Evolutionary conservation across 2,888 invertebrate genomes (phyloP).

Genomic region (Oxyteleia sp.): DNA sequence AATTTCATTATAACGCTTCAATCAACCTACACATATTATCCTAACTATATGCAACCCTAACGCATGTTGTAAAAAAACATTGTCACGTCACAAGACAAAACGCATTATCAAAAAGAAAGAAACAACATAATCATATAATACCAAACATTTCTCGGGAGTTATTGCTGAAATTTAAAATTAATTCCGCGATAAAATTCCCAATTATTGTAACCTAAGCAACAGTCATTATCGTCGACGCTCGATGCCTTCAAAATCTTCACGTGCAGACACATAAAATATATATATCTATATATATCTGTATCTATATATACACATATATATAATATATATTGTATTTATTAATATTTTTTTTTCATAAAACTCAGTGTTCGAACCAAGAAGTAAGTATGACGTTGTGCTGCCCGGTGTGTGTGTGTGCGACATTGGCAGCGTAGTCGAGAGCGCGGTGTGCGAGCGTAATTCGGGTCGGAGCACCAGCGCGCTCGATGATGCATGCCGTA

Average conservation of each 20-base stretch:
- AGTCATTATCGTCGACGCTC: conserved; percentile 13
- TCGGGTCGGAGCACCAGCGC: conserved; percentile 49
- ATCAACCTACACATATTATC: conserved; percentile 22
- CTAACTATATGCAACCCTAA: conserved; percentile 37
- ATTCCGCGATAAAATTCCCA: conserved; percentile 33
- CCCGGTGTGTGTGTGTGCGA: conserved; percentile 81
- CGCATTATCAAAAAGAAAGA: conserved; percentile 2
- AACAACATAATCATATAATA: background rate
- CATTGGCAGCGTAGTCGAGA: conserved; percentile 68
- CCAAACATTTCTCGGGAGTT: background rate
- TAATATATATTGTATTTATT: conserved; percentile 80
- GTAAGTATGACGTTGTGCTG: conserved; percentile 83
- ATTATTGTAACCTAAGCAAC: conserved; percentile 4
- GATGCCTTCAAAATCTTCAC: conserved; percentile 62
- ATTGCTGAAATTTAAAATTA: conserved; percentile 22
- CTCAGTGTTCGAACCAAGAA: conserved; percentile 81
- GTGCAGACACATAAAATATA: conserved; percentile 65
- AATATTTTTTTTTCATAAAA: conserved; percentile 78
- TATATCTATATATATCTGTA: conserved; percentile 76
- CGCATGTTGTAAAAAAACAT: background rate
- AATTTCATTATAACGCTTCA: conserved; percentile 9
- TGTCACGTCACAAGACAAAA: conserved; percentile 10
- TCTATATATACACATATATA: conserved; percentile 65
- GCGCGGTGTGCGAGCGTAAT: conserved; percentile 48
- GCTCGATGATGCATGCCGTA: conserved; percentile 64